Percentiles rank a stretch among this genome's conserved stretches.
Conservation (phyloP, 2,797 vertebrate species). For the Parotocinclus haroldoi region DNA sequence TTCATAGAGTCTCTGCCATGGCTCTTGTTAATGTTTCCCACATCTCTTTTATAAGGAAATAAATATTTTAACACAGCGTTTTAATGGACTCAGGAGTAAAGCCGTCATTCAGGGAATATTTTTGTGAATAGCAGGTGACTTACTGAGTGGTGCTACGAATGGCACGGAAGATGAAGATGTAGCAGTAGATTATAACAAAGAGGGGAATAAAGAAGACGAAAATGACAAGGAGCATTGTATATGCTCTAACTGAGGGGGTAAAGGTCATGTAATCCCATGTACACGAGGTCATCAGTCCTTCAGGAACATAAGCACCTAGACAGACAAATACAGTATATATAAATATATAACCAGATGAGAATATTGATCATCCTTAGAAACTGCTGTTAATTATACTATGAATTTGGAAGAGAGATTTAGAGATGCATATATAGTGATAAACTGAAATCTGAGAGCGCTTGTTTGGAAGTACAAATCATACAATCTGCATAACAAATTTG, state of each 20-base stretch:
- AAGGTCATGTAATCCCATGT: conserved; percentile 95
- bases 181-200: conserved; percentile 87
- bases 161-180: conserved; percentile 88
- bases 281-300: conserved; percentile 90
- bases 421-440: no score
- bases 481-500: no score
- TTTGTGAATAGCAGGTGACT: conserved; percentile 41
- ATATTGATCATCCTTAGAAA: no score
- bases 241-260: conserved; percentile 84
- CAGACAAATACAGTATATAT: conserved; percentile 1
- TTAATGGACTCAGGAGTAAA: no score
- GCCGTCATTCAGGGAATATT: no score
- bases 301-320: conserved; percentile 87
- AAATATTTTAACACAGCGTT: no score
- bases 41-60: conserved; percentile 60
- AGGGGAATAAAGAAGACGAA: conserved; percentile 93
- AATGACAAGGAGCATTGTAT: conserved; percentile 91
- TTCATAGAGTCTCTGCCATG: conserved; percentile 68
- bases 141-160: conserved; percentile 84
- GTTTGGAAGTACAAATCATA: no score
- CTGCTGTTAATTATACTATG: no score
- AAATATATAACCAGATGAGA: no score
- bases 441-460: no score
- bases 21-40: conserved; percentile 74
- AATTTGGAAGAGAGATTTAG: no score